These are phyloP conservation scores for Agonopterix arenella DNA, from an alignment of 2,888 invertebrate species.

Conservation along the genomic window DNA sequence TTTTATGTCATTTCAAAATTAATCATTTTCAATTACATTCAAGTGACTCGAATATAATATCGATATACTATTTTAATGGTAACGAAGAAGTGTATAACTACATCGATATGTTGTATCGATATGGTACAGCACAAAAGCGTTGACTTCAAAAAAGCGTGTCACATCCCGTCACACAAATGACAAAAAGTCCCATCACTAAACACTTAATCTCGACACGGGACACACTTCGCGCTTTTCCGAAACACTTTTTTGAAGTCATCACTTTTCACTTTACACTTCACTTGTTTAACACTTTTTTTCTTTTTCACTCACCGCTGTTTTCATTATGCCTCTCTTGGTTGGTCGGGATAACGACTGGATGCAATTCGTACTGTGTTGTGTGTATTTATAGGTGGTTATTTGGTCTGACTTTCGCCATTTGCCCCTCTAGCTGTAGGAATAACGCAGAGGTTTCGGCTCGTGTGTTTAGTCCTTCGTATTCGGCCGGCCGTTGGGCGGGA, in stretches of 20 bases:
- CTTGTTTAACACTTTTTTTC: conserved; percentile 16
- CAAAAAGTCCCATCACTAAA: conserved; percentile 10
- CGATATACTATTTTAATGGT: too few species aligned
- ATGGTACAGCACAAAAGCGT: conserved; percentile 17
- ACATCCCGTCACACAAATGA: conserved; percentile 23
- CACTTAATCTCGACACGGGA: conserved; percentile 30
- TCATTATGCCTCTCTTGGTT: conserved; percentile 71
- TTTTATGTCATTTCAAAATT: too few species aligned
- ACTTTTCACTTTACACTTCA: conserved; percentile 43
- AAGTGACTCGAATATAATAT: too few species aligned
- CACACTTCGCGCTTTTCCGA: conserved; percentile 23
- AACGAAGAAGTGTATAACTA: conserved; percentile 1
- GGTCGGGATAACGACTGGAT: conserved; percentile 73
- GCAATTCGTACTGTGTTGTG: conserved; percentile 48
- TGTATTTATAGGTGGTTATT: conserved; percentile 74
- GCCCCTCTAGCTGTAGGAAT: conserved; percentile 60
- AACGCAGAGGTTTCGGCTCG: conserved; percentile 29
- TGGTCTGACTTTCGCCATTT: conserved; percentile 69
- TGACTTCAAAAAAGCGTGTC: conserved; percentile 70
- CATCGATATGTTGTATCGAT: too few species aligned
- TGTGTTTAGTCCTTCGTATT: conserved; percentile 60
- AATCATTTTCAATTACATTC: too few species aligned
- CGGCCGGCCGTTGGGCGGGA: conserved; percentile 40
- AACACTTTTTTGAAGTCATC: conserved; percentile 67
- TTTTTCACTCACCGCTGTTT: conserved; percentile 65